Base-by-base conservation (phyloP, 1,140 invertebrate species). In the Drosophila paulistorum region DNA sequence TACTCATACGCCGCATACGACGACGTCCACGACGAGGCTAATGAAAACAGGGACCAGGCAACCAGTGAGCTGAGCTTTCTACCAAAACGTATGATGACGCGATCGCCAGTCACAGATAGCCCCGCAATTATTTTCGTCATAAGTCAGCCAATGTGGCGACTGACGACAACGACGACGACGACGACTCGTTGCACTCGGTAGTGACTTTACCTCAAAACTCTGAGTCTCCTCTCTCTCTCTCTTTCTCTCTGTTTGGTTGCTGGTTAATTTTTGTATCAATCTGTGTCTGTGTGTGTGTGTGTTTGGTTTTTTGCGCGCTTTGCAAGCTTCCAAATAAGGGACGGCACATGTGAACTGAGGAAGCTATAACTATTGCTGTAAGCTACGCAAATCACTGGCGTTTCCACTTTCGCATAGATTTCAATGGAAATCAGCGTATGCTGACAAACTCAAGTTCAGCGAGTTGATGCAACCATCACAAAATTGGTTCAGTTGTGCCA, bases 241-340 rank as follows among this genome's bases (percentile, higher is more conserved):
- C 26, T 54, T 14, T 57, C 26, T 39, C 26, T 14, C 26, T 45
- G 71, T 55, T 61, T 48, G 2, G 7, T 20, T 71, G 67, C 67
- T 78, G 72, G 59, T 78, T 51, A 23, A 10, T 23, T 23, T 23
- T 75, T 71, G 17, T 41, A 41, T 65, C 23, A 26, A 4, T 26
- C 23, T 26, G 30, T 30, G 30, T 30, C 5, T 30, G 30, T 30
- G 6, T 30, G 26, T 26, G 26, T 26, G 3, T 30, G 30, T 30
- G 41, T 62, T 37, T 13, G 23, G n/a, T 45, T 64, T 48, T 68
- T 75, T 72, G 66, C 77, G 66, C 77, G 65, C 81, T 39, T 39
- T 39, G 75, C 90, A 91, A 91, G 86, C 90, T 91, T 91, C 90
- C 90, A 91, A 91, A 91, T 91, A 91, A 91, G 90, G 90, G 84